Evolutionary conservation across 2,888 invertebrate species (phyloP).

Genomic region (Sphinx pinastri): DNA sequence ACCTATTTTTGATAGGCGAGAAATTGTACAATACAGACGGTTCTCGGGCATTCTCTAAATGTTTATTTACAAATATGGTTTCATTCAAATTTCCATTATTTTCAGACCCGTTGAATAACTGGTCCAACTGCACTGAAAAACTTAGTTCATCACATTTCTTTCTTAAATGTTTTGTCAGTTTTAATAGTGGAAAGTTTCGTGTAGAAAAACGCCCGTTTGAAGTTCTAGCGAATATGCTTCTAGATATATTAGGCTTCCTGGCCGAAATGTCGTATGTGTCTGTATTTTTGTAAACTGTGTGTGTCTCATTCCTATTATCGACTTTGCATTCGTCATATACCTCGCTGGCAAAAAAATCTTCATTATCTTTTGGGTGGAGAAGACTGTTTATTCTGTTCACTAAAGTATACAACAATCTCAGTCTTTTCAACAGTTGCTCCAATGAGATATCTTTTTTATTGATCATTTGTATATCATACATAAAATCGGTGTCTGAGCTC

Average conservation of each 20-base stretch:
- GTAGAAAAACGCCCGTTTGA: conserved; percentile 58
- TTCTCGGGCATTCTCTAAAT: conserved; percentile 48
- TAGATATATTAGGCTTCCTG: conserved; percentile 54
- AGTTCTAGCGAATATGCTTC: conserved; percentile 67
- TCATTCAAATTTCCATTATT: conserved; percentile 37
- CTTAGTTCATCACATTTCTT: conserved; percentile 60
- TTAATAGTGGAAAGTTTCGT: conserved; percentile 58
- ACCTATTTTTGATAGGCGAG: conserved; percentile 61
- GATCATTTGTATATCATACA: conserved; percentile 54
- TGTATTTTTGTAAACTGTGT: conserved; percentile 55
- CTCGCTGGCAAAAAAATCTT: conserved; percentile 55
- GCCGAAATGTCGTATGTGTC: conserved; percentile 61
- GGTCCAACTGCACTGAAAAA: conserved; percentile 70
- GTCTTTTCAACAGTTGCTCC: conserved; percentile 64
- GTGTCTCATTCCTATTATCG: conserved; percentile 57
- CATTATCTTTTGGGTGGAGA: conserved; percentile 66
- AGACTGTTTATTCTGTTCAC: conserved; percentile 63
- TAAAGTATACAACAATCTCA: conserved; percentile 71
- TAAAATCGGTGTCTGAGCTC: conserved; percentile 49
- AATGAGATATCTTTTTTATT: conserved; percentile 50
- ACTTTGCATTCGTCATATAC: conserved; percentile 44
- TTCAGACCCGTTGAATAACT: conserved; percentile 57
- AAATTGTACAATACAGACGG: conserved; percentile 63
- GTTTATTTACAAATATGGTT: conserved; percentile 39
- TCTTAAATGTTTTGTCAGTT: conserved; percentile 63